Percentiles rank a stretch among this genome's conserved stretches.
Conservation (phyloP, 2,113 vertebrate genomes). For the Mesembrinibis cayennensis region DNA sequence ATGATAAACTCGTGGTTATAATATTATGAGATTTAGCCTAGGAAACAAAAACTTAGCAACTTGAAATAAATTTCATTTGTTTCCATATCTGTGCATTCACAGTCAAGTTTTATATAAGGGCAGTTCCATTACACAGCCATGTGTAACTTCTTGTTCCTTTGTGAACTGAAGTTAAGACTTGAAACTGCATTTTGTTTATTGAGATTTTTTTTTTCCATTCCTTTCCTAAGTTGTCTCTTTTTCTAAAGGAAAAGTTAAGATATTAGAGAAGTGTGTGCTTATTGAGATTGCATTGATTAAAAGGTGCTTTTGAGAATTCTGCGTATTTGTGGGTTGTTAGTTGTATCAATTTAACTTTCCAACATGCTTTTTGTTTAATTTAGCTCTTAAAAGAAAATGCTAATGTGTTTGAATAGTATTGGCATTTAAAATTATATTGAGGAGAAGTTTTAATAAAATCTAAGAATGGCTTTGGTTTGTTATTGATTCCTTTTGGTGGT, state of each 20-base stretch:
- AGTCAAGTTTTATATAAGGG: not conserved
- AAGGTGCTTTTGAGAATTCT: not conserved
- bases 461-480: not conserved
- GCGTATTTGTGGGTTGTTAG: not conserved
- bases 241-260: not conserved
- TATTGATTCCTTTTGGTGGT: not conserved
- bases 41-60: not conserved
- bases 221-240: not conserved
- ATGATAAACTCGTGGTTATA: not conserved
- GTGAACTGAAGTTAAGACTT: not conserved
- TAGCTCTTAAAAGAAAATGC: not conserved
- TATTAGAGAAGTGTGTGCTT: not conserved
- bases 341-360: not conserved
- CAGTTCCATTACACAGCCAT: not conserved
- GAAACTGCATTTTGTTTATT: not conserved
- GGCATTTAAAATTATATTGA: not conserved
- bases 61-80: not conserved
- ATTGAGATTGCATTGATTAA: not conserved
- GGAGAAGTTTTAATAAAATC: not conserved
- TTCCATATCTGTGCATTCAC: not conserved
- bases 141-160: not conserved
- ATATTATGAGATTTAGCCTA: not conserved
- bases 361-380: not conserved
- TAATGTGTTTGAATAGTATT: not conserved
- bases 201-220: not conserved